Conservation (phyloP, 2,113 vertebrate species). For the Puffinus mauretanicus region DNA sequence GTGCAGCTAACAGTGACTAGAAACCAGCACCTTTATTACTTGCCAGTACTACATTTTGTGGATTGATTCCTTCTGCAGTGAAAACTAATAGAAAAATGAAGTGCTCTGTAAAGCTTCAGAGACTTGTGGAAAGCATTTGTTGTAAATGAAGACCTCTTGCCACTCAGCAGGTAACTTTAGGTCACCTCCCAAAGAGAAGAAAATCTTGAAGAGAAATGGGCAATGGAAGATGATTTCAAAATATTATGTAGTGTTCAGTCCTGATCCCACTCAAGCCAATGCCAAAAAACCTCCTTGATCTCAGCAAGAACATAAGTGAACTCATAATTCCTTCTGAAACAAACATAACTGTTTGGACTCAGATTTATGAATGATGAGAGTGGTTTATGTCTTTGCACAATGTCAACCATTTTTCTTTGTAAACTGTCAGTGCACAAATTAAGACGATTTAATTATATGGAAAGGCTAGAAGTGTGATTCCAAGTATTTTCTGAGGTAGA, state of each 20-base stretch:
- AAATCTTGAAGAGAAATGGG: not conserved
- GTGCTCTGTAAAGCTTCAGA: not conserved
- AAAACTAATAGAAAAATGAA: not conserved
- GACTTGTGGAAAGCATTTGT: not conserved
- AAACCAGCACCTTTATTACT: not conserved
- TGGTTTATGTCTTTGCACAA: not conserved
- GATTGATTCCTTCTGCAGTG: not conserved
- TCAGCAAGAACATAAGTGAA: constrained; percentile 10
- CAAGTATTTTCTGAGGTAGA: constrained; percentile 1
- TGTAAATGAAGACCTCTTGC: not conserved
- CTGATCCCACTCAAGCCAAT: not conserved
- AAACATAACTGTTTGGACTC: not conserved
- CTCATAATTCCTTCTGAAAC: constrained; percentile 24
- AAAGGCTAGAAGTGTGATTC: not conserved
- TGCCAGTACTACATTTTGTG: not conserved
- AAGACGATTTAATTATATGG: not conserved
- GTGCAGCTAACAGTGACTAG: not conserved
- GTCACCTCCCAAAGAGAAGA: not conserved
- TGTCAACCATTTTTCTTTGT: not conserved
- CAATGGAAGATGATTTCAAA: not conserved
- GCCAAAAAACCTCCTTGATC: constrained; percentile 18
- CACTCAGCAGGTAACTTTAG: not conserved
- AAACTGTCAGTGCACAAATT: constrained; percentile 6
- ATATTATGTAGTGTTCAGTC: not conserved
- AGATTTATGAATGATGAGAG: not conserved